Percentiles rank a stretch among this genome's conserved stretches.
These are phyloP conservation scores for Alexandromys oeconomus DNA, from an alignment of 2,797 vertebrate species.

Conservation along the genomic window DNA sequence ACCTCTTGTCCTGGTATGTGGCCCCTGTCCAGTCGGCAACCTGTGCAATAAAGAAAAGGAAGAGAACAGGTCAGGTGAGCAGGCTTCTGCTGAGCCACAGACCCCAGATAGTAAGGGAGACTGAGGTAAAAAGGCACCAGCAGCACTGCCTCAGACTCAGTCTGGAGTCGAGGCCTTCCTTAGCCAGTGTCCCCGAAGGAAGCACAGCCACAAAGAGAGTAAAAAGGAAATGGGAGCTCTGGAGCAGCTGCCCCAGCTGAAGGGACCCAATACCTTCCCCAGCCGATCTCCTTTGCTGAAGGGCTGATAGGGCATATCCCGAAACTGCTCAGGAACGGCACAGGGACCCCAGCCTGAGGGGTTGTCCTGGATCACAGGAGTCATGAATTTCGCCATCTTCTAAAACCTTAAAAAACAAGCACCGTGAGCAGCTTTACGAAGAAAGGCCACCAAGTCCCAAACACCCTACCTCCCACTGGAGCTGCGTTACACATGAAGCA, in stretches of 20 bases:
- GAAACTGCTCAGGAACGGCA: slow-evolving; percentile 97
- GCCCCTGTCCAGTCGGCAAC: slow-evolving; percentile 99
- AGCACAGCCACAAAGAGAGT: slow-evolving; percentile 12
- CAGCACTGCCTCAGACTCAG: neutral
- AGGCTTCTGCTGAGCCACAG: slow-evolving; percentile 44
- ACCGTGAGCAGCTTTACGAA: neutral
- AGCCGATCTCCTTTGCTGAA: slow-evolving; percentile 99
- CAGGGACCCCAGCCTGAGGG: slow-evolving; percentile 98
- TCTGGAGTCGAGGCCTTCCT: neutral
- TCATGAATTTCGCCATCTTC: slow-evolving; percentile 97
- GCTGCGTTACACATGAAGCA: neutral
- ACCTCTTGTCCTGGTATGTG: slow-evolving; percentile 99
- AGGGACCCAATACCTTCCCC: slow-evolving; percentile 92
- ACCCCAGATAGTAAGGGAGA: neutral
- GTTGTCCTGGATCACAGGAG: slow-evolving; percentile 99
- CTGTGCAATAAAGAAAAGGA: slow-evolving; percentile 84
- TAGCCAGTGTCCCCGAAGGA: neutral
- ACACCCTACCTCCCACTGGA: neutral
- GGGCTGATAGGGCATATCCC: slow-evolving; percentile 99
- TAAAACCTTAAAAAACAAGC: slow-evolving; percentile 67
- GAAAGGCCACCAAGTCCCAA: neutral
- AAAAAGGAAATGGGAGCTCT: neutral
- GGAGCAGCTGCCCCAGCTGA: neutral
- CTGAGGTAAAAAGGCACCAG: neutral
- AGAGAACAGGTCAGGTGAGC: slow-evolving; percentile 31